phyloP scores from a whole-genome alignment of 2,797 vertebrate genomes.

The Takifugu ocellatus region DNA sequence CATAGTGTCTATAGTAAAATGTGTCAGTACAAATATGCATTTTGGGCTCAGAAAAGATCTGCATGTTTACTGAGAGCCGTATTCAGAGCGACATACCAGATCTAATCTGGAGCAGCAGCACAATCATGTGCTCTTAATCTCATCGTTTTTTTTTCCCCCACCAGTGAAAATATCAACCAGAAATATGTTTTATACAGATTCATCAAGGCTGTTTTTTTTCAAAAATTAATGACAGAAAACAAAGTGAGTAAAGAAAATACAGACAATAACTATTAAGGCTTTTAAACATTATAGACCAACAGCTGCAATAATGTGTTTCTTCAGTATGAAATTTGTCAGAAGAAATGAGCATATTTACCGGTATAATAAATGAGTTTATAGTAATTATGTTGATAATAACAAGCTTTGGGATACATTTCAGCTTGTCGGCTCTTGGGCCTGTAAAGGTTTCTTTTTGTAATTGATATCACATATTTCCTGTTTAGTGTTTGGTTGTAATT shows the following conservation, averaged over 20 bases:
- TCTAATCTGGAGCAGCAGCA: constrained; percentile 32
- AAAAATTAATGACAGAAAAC: neutral
- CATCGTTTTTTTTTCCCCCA: neutral
- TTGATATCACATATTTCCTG: neutral
- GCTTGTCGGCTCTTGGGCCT: too few relatives aligned
- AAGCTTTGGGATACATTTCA: too few relatives aligned
- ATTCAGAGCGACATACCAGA: neutral
- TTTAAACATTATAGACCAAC: neutral
- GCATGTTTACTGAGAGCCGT: neutral
- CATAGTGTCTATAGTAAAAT: too few relatives aligned
- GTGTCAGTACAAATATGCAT: too few relatives aligned
- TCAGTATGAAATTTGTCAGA: too few relatives aligned
- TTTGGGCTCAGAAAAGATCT: too few relatives aligned
- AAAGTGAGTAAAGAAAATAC: neutral
- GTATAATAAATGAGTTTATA: too few relatives aligned
- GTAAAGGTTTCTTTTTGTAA: neutral
- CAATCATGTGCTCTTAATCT: constrained; percentile 46
- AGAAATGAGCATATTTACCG: too few relatives aligned
- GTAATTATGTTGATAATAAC: too few relatives aligned
- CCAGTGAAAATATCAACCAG: constrained; percentile 5
- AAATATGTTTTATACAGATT: constrained; percentile 2
- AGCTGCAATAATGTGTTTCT: neutral
- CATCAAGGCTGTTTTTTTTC: neutral
- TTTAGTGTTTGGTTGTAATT: neutral
- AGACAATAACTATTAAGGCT: neutral